Conservation (phyloP, 1,140 invertebrate species). For the Drosophila mayri region DNA sequence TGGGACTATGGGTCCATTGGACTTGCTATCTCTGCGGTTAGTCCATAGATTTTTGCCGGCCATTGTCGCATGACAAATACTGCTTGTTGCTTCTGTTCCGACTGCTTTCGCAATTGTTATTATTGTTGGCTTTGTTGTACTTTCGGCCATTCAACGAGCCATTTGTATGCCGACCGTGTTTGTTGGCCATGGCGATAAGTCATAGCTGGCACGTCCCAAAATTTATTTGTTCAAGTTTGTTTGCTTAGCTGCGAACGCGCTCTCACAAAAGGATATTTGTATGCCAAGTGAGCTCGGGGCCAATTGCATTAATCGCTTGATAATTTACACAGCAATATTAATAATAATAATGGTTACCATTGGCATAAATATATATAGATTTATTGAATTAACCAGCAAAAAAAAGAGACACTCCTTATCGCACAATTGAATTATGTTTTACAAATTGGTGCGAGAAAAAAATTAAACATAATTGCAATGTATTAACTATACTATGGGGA, state of each 20-base stretch:
- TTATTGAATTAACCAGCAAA: conserved; percentile 55
- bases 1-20: not conserved
- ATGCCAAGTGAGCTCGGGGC: conserved; percentile 10
- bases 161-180: conserved; percentile 60
- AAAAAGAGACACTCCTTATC: conserved; percentile 20
- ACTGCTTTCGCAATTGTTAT: conserved; percentile 41
- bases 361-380: conserved; percentile 47
- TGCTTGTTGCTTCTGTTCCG: conserved; percentile 59
- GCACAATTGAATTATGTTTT: conserved; percentile 20
- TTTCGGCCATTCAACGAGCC: conserved; percentile 49
- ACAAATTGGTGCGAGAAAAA: conserved; percentile 22
- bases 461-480: not conserved
- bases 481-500: not conserved
- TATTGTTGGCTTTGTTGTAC: conserved; percentile 39
- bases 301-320: conserved; percentile 56
- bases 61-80: conserved; percentile 74
- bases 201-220: conserved; percentile 69
- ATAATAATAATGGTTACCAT: conserved; percentile 34
- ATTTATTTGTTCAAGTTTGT: conserved; percentile 75
- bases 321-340: conserved; percentile 70
- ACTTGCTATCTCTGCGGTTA: conserved; percentile 39
- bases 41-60: conserved; percentile 68
- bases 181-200: conserved; percentile 57
- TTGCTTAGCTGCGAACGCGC: conserved; percentile 35
- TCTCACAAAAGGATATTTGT: conserved; percentile 23